Percentiles rank a stretch among this genome's conserved stretches.
phyloP scores from a whole-genome alignment of 2,797 vertebrate genomes.

The Poeciliopsis turneri region DNA sequence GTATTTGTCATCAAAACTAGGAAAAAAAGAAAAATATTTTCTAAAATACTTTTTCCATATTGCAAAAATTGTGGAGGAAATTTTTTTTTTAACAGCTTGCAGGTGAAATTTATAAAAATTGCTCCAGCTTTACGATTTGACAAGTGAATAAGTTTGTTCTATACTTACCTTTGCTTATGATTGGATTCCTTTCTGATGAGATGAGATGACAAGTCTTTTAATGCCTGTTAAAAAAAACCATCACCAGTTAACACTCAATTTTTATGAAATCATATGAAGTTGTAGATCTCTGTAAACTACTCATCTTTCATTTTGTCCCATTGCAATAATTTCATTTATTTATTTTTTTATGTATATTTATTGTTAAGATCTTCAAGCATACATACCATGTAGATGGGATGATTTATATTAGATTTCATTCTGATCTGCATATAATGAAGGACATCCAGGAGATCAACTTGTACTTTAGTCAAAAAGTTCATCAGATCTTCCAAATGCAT shows the following conservation, averaged over 20 bases:
- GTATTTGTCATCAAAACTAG: slow-evolving; percentile 33
- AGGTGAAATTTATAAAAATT: neutral
- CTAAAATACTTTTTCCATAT: neutral
- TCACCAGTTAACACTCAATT: neutral
- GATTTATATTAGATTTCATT: accelerated
- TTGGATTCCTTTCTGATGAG: neutral
- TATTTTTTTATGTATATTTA: too few relatives aligned
- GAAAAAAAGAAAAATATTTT: neutral
- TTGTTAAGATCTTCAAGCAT: neutral
- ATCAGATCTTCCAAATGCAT: slow-evolving; percentile 11
- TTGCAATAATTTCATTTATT: neutral
- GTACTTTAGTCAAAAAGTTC: neutral
- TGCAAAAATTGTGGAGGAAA: neutral
- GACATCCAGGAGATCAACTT: slow-evolving; percentile 34
- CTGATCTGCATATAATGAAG: slow-evolving; percentile 1
- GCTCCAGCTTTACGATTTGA: neutral
- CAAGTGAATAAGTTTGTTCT: neutral
- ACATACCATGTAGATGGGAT: neutral
- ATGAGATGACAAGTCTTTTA: neutral
- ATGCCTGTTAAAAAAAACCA: slow-evolving; percentile 14
- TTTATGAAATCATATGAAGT: neutral
- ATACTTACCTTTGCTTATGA: slow-evolving; percentile 21
- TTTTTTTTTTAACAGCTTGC: neutral
- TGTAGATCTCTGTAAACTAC: neutral
- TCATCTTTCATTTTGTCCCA: neutral